Percentiles rank a stretch among this genome's conserved stretches.
phyloP scores from a whole-genome alignment of 2,888 invertebrate species.

The Epirrita christyi region DNA sequence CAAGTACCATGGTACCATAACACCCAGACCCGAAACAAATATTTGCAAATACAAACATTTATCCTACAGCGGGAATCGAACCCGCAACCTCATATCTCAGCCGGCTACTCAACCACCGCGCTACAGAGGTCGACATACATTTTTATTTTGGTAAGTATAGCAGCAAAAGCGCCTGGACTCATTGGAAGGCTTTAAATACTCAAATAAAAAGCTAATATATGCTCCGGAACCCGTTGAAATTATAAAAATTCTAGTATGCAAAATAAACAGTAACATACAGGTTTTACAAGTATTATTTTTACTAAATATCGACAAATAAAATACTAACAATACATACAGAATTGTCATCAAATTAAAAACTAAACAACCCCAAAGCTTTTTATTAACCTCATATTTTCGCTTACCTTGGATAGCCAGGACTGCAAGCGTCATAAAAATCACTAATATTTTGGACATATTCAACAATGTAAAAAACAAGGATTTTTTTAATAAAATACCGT shows the following conservation, averaged over 20 bases:
- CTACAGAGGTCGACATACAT: too few species aligned
- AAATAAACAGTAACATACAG: neutral
- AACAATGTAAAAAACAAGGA: conserved; percentile 12
- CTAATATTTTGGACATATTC: conserved; percentile 25
- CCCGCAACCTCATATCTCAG: too few species aligned
- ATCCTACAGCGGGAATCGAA: too few species aligned
- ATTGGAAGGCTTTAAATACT: too few species aligned
- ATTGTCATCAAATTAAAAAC: neutral
- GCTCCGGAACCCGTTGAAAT: neutral
- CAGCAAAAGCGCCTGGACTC: too few species aligned
- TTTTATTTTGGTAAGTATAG: too few species aligned
- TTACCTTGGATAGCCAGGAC: conserved; percentile 24
- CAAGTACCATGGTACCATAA: too few species aligned
- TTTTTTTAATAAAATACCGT: conserved; percentile 18
- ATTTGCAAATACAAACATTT: too few species aligned
- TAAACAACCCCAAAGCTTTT: neutral
- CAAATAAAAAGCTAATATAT: neutral
- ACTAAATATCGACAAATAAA: conserved; percentile 1
- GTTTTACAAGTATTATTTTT: conserved; percentile 12
- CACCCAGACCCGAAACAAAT: too few species aligned
- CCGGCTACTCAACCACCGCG: too few species aligned
- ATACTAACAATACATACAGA: neutral
- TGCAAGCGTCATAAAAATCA: conserved; percentile 24
- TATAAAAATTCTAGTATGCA: neutral
- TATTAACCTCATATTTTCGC: neutral